Base-by-base conservation (phyloP, 2,888 invertebrate genomes). In the Ochropleura plecta region DNA sequence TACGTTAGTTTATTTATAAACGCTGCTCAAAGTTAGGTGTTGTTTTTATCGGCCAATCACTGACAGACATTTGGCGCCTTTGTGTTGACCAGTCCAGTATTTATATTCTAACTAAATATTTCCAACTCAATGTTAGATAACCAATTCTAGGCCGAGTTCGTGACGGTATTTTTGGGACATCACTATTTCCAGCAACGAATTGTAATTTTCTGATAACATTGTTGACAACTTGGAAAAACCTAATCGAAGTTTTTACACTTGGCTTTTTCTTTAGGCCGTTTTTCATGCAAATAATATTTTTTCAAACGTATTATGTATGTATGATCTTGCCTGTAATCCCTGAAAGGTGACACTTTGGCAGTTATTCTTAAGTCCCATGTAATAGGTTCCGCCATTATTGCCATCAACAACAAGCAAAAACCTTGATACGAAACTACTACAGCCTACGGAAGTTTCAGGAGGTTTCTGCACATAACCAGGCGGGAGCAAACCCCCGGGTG, bases 81-180 rank as follows among this genome's bases (percentile, higher is more conserved):
- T 70, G 12, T 30, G 5, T 53, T 51, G 48, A 10, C 63, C 66
- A 63, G 49, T 42, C 12, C 51, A 73, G 40, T 57, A 48, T 62
- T 71, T n/a, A 60, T 70, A 60, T 44, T 10, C 18, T 10, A 59
- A 16, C 18, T 60, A 70, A 65, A 65, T 65, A 70, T 70, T 70
- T 60, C 14, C 20, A 70, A 10, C 44, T 53, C 18, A 49, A 65
- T 65, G 12, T 51, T 57, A 55, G 44, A 68, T 63, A 68, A 68
- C 30, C 55, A 51, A 69, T 76, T 69, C 57, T 70, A 77, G 16
- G 16, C 18, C 51, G 64, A 70, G 20, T 49, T 71, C 20, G 60
- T 65, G 60, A 40, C 48, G 6, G n/a, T 60, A 48, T 49, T 70
- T 78, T 71, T 60, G 53, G 48, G 14, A 16, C 16, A 64, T 63